Base-by-base conservation (phyloP, 1,140 invertebrate species). In the Trialeurodes vaporariorum region DNA sequence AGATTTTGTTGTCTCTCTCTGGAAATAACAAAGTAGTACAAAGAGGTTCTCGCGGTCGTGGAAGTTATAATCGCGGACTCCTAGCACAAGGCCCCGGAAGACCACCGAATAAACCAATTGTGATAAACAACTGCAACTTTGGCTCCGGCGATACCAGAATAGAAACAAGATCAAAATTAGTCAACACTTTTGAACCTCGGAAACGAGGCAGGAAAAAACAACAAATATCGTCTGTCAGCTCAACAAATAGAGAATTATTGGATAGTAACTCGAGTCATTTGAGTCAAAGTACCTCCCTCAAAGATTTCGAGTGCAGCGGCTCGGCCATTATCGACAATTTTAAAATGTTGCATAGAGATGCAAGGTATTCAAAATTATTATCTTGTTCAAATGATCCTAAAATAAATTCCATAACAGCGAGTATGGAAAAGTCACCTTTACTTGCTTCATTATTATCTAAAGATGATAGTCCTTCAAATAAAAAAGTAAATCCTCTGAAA, bases 1-100 rank as follows among this genome's bases (percentile, higher is more conserved):
- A 76, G 68, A 73, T 75, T 17, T 62, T 76, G 62, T 67, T 76
- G 9, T 75, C 72, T n/a, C 67, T 76, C 11, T 75, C 75, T 24
- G 70, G 71, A 27, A 49, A 49, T 17, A 49, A 49, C 34, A 49
- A 49, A 49, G 34, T 49, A 49, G 34, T 49, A 49, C 34, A 49
- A 49, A 49, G 34, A 49, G 34, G 34, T 17, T 49, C 34, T 49
- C 34, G 34, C 17, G 34, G 34, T 5, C 34, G 34, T 5, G 34
- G 34, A 49, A 49, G 34, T 17, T 9, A 49, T 49, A 49, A 49
- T 49, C 34, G 34, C 34, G n/a, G n/a, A n/a, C 34, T 49, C 34
- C 34, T 49, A 17, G 17, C 34, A 49, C 34, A 49, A 17, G 34
- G 34, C 17, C 34, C 34, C 34, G 34, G 34, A 49, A 49, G 34